phyloP scores from a whole-genome alignment of 2,888 invertebrate genomes.

The Syrista parreyssii region DNA sequence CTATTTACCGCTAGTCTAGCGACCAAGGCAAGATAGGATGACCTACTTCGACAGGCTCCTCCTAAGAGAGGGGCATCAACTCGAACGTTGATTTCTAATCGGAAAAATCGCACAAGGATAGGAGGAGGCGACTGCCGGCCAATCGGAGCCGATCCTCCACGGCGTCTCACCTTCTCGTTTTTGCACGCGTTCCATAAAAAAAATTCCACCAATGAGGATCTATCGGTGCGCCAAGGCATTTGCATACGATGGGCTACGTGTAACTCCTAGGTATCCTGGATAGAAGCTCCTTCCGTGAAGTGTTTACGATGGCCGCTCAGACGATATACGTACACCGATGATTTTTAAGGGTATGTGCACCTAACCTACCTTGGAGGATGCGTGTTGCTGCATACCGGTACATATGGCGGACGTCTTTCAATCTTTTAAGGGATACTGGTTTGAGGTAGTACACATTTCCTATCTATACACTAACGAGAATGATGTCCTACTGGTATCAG shows the following conservation, averaged over 20 bases:
- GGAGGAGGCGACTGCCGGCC: conserved; percentile 35
- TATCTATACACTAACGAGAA: not conserved
- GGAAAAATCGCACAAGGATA: conserved; percentile 57
- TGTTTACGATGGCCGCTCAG: not conserved
- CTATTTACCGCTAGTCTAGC: conserved; percentile 49
- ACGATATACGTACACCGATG: not conserved
- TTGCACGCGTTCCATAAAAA: conserved; percentile 28
- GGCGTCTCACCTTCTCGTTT: conserved; percentile 35
- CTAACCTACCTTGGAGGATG: not conserved
- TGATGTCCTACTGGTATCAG: not conserved
- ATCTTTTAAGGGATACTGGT: not conserved
- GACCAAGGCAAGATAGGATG: conserved; percentile 60
- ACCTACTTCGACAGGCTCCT: conserved; percentile 64
- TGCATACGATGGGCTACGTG: conserved; percentile 27
- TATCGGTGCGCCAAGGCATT: conserved; percentile 30
- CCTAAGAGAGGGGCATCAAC: conserved; percentile 63
- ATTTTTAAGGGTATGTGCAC: not conserved
- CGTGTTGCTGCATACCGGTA: not conserved
- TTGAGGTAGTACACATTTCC: not conserved
- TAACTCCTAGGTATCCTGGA: not conserved
- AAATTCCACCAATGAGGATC: conserved; percentile 23
- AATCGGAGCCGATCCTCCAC: conserved; percentile 38
- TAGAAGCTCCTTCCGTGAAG: conserved; percentile 10
- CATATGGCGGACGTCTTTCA: not conserved
- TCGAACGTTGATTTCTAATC: conserved; percentile 58